Percentiles rank a stretch among this genome's conserved stretches.
Evolutionary conservation across 64 coral and sea anemone species (phyloP).

Genomic region (Anthopleura sola): DNA sequence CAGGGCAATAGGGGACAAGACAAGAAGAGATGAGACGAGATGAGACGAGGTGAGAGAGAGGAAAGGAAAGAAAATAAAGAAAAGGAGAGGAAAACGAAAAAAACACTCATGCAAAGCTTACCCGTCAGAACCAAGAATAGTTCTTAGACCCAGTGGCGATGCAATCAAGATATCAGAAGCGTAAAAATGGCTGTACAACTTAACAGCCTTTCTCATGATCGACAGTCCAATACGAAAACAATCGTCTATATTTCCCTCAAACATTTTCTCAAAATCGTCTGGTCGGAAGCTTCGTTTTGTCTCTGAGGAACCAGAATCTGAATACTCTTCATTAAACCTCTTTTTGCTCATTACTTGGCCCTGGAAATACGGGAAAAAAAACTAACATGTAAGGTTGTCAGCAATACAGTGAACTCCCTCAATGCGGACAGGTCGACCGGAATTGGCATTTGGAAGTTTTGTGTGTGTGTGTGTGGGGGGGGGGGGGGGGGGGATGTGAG

Average conservation of each 20-base stretch:
- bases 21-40: no score
- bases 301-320: slow-evolving; percentile 29
- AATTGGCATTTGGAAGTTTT: no score
- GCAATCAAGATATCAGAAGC: slow-evolving; percentile 86
- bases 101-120: slow-evolving; percentile 36
- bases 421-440: no score
- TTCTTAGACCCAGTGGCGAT: slow-evolving; percentile 83
- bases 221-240: slow-evolving; percentile 86
- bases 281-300: slow-evolving; percentile 31
- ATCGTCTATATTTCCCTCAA: slow-evolving; percentile 93
- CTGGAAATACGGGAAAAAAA: background rate
- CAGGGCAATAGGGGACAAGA: no score
- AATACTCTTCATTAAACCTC: slow-evolving; percentile 79
- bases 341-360: slow-evolving; percentile 98
- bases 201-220: slow-evolving; percentile 68
- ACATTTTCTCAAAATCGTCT: slow-evolving; percentile 88
- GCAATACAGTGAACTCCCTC: no score
- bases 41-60: no score
- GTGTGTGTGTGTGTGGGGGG: no score
- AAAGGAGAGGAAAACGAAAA: no score
- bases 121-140: slow-evolving; percentile 66
- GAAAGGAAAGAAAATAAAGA: no score
- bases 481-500: no score
- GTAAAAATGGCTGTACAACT: slow-evolving; percentile 80
- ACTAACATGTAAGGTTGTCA: background rate